Conservation (phyloP, 2,113 vertebrate species). For the Ailurus styani region DNA sequence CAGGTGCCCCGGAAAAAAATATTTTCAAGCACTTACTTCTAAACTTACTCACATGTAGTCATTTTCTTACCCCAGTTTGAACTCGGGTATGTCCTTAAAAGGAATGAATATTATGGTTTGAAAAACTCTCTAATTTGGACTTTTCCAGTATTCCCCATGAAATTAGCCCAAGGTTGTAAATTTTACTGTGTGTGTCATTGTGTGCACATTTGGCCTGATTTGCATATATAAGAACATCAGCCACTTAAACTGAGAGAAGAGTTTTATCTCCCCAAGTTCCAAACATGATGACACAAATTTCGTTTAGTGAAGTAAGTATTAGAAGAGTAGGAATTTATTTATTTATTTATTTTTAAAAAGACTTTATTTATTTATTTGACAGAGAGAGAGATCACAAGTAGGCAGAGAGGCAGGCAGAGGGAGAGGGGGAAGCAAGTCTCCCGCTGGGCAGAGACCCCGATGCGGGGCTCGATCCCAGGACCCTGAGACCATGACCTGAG, state of each 20-base stretch:
- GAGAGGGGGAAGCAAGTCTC: too few species aligned
- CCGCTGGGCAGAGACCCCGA: too few species aligned
- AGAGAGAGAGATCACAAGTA: too few species aligned
- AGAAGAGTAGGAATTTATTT: constrained; percentile 20
- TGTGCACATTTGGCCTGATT: background rate
- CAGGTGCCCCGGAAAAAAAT: too few species aligned
- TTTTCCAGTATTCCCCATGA: background rate
- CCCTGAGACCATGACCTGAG: too few species aligned
- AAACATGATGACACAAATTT: constrained; percentile 1
- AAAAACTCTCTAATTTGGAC: constrained; percentile 18
- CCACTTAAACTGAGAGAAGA: constrained; percentile 31
- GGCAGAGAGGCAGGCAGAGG: too few species aligned
- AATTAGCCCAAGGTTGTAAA: constrained; percentile 7
- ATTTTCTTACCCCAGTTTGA: constrained; percentile 29
- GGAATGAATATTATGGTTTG: constrained; percentile 33
- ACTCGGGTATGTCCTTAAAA: constrained; percentile 43
- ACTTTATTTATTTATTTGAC: too few species aligned
- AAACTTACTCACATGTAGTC: constrained; percentile 7
- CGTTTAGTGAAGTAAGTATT: constrained; percentile 14
- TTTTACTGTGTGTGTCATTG: constrained; percentile 17
- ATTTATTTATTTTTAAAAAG: too few species aligned
- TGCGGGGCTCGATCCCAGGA: too few species aligned
- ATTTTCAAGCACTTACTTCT: constrained; percentile 47
- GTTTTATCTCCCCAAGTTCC: background rate
- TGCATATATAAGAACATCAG: constrained; percentile 14